Percentiles rank a stretch among this genome's conserved stretches.
Conservation (phyloP, 2,113 vertebrate species). For the Bubalus kerabau region DNA sequence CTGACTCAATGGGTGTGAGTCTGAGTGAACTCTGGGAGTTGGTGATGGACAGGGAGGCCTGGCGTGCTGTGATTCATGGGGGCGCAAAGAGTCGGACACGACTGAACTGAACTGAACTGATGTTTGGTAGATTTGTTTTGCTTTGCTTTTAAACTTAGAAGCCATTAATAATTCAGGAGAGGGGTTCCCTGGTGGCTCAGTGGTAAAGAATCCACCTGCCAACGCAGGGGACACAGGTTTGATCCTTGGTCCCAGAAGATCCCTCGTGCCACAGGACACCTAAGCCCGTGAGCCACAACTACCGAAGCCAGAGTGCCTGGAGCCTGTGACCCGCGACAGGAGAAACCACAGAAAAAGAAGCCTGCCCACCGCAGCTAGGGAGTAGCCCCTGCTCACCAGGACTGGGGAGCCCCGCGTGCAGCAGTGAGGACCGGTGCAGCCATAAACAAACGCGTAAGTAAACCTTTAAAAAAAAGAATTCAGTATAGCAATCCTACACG, state of each 20-base stretch:
- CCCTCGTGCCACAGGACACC: background rate
- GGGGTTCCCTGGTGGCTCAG: background rate
- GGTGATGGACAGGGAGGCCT: too few relatives aligned
- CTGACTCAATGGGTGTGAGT: too few relatives aligned
- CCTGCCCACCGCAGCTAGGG: rapidly evolving
- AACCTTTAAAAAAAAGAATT: background rate
- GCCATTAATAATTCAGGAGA: background rate
- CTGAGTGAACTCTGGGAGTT: too few relatives aligned
- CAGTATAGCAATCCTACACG: background rate
- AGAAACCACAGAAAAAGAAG: background rate
- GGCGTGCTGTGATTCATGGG: too few relatives aligned
- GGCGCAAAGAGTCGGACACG: too few relatives aligned
- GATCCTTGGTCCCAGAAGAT: background rate
- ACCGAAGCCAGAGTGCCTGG: rapidly evolving
- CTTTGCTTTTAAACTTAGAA: background rate
- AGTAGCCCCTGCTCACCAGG: background rate
- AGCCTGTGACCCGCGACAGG: background rate
- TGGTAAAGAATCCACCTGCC: background rate
- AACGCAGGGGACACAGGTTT: background rate
- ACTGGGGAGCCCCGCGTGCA: background rate
- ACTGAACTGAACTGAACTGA: too few relatives aligned
- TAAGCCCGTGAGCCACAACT: background rate
- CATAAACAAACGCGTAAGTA: rapidly evolving
- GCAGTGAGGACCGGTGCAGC: rapidly evolving
- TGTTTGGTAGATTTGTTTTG: background rate